Conservation (phyloP, 2,888 invertebrate species). For the Parelbella ahira region DNA sequence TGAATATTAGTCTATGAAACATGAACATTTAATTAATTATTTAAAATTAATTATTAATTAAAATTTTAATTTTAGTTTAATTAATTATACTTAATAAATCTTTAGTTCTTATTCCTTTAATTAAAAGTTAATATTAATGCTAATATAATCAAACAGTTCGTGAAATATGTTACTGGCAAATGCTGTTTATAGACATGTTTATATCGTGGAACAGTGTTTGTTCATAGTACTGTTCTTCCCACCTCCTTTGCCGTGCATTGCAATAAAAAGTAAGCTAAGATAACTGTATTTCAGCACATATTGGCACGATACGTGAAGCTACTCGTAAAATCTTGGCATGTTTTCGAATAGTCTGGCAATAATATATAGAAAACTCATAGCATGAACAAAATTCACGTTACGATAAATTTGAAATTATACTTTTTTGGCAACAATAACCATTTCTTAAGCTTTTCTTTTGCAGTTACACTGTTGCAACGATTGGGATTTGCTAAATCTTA, state of each 20-base stretch:
- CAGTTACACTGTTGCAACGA: neutral
- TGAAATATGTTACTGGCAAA: neutral
- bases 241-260: constrained; percentile 8
- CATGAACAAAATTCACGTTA: constrained; percentile 40
- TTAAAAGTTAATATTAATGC: no score
- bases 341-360: constrained; percentile 44
- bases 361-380: constrained; percentile 45
- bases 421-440: constrained; percentile 29
- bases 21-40: no score
- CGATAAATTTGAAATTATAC: constrained; percentile 34
- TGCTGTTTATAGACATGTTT: neutral
- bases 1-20: no score
- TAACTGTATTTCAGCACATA: constrained; percentile 16
- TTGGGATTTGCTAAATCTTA: no score
- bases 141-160: no score
- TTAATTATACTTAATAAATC: no score
- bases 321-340: constrained; percentile 51
- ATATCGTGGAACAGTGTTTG: neutral
- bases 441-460: constrained; percentile 1
- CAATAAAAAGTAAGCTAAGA: constrained; percentile 6
- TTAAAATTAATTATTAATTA: no score
- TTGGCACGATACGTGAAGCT: constrained; percentile 42
- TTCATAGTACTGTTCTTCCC: neutral
- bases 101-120: no score
- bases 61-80: no score